A percentile compares a stretch with the other conserved stretches of the same genome.
These are phyloP conservation scores for Pristionchus mayeri DNA, from an alignment of 2,888 invertebrate genomes.

Conservation along the genomic window DNA sequence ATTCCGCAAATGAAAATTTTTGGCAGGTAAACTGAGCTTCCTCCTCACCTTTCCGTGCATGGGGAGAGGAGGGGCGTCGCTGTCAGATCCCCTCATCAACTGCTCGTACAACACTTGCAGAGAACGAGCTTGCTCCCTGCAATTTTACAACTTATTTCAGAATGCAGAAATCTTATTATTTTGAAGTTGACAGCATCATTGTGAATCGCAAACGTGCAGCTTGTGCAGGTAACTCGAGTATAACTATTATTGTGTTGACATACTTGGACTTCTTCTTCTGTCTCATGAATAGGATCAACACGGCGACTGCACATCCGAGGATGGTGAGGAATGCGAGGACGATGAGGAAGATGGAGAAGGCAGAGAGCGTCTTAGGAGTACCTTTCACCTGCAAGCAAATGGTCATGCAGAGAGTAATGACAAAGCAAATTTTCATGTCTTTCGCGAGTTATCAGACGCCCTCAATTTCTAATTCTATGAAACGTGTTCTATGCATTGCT, in stretches of 20 bases:
- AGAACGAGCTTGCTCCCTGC: constrained; percentile 32
- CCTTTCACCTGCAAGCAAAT: constrained; percentile 49
- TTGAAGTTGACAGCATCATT: too few relatives aligned
- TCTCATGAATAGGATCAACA: constrained; percentile 35
- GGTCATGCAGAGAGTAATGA: not conserved
- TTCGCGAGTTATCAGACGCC: too few relatives aligned
- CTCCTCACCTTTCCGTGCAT: constrained; percentile 43
- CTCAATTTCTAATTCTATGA: too few relatives aligned
- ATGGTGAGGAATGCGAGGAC: constrained; percentile 20
- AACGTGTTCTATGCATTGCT: too few relatives aligned
- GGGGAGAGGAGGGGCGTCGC: constrained; percentile 39
- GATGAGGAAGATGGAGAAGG: constrained; percentile 44
- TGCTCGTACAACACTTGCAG: constrained; percentile 56
- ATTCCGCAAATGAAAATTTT: not conserved
- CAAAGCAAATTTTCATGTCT: too few relatives aligned
- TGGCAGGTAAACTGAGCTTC: not conserved
- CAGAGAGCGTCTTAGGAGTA: constrained; percentile 48
- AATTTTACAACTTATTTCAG: too few relatives aligned
- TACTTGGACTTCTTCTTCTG: constrained; percentile 47
- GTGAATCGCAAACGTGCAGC: too few relatives aligned
- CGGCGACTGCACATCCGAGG: constrained; percentile 43
- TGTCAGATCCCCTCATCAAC: constrained; percentile 52
- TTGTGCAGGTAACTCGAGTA: too few relatives aligned
- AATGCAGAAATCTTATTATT: too few relatives aligned
- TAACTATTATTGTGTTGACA: too few relatives aligned